These are phyloP conservation scores for Oeneis ivallda DNA, from an alignment of 2,888 invertebrate species.

Conservation along the genomic window DNA sequence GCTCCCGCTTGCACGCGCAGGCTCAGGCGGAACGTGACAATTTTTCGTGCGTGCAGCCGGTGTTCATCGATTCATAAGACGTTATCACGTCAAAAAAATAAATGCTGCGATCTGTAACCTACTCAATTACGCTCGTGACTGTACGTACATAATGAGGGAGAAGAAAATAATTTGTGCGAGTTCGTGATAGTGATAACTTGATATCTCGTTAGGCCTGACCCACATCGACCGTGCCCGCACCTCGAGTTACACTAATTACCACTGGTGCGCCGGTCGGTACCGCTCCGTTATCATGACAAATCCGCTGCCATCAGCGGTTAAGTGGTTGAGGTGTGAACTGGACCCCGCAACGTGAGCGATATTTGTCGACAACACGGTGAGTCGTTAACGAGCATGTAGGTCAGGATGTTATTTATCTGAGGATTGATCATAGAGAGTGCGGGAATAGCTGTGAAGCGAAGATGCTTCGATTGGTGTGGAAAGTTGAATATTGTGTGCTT, in stretches of 20 bases:
- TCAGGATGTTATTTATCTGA: background rate
- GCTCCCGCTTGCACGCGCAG: too few relatives aligned
- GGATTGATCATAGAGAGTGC: background rate
- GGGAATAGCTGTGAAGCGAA: too few relatives aligned
- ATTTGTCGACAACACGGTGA: background rate
- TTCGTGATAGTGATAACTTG: conserved; percentile 10
- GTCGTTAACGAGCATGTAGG: background rate
- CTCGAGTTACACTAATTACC: conserved; percentile 10
- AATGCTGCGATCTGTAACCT: too few relatives aligned
- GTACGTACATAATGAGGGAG: too few relatives aligned
- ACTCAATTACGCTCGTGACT: background rate
- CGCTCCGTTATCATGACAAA: conserved; percentile 40
- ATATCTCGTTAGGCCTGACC: conserved; percentile 11
- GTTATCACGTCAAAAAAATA: too few relatives aligned
- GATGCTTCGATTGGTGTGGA: too few relatives aligned
- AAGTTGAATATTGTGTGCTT: too few relatives aligned
- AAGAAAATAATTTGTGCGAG: background rate
- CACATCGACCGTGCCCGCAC: conserved; percentile 8
- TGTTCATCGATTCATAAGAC: too few relatives aligned
- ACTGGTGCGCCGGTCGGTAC: background rate
- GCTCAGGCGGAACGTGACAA: too few relatives aligned
- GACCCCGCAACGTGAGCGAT: conserved; percentile 38
- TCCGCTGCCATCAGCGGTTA: conserved; percentile 42
- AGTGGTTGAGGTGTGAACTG: conserved; percentile 39
- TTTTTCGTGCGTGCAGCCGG: too few relatives aligned